A percentile compares a stretch with the other conserved stretches of the same genome.
Evolutionary conservation across 2,888 invertebrate species (phyloP).

Genomic region (Heliconius ethilla): DNA sequence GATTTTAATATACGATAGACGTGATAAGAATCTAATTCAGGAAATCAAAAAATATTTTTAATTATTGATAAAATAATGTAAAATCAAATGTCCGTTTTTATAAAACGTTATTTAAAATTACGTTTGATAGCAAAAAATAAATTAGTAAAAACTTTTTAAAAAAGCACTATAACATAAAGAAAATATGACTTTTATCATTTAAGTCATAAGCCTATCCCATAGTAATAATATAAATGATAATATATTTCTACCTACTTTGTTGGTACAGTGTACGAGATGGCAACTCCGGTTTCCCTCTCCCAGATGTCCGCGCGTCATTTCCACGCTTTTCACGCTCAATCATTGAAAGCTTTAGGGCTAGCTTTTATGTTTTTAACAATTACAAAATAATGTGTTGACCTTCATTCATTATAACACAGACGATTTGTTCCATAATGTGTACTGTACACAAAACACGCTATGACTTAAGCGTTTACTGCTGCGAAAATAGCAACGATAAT

Average conservation of each 20-base stretch:
- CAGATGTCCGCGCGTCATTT: constrained; percentile 60
- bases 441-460: constrained; percentile 16
- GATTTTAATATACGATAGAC: no score
- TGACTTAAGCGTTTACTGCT: constrained; percentile 13
- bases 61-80: no score
- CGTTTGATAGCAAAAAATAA: not conserved
- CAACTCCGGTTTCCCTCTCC: constrained; percentile 42
- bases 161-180: not conserved
- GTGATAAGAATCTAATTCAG: no score
- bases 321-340: constrained; percentile 62
- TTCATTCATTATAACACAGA: constrained; percentile 18
- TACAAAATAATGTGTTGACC: constrained; percentile 29
- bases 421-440: constrained; percentile 23
- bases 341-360: constrained; percentile 45
- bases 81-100: no score
- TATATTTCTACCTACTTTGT: not conserved
- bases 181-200: not conserved
- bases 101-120: not conserved
- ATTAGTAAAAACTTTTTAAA: not conserved
- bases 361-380: constrained; percentile 39
- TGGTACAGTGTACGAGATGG: not conserved
- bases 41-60: no score
- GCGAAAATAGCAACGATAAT: constrained; percentile 5
- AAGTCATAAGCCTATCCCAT: not conserved
- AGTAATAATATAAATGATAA: not conserved